Evolutionary conservation across 53 echinoderm and acorn worm species (phyloP), one percentile per base, ranked within the genome.

Genomic region (Antedon mediterranea): DNA sequence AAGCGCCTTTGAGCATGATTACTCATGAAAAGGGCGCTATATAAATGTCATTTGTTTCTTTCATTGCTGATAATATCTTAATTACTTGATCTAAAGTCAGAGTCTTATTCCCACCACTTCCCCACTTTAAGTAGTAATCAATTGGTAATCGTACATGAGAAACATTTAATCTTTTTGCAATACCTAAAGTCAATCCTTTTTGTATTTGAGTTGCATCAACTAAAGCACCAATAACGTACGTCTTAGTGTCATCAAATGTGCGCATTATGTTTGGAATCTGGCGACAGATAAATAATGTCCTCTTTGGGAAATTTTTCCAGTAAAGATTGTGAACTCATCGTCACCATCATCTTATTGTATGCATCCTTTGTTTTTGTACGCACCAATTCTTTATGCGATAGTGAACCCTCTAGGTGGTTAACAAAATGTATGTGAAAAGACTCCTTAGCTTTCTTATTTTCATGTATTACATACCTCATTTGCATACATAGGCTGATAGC

Each of bases 221-320:
- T 20, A 98, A 78, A 30, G 86, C 98, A 26, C 98, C 98, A 5
- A 98, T 71, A 27, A 98, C 79, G 57, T 98, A 90, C 3, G 90
- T 86, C 75, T 88, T 90, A 74, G 84, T 84, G 0, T 76, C 77
- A 71, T 98, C 86, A 72, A 75, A 93, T 2, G 84, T 43, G 78
- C 76, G 72, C 76, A 98, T 30, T 37, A 93, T 80, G 43, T 98
- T 98, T 43, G 88, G 82, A 98, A 30, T 98, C 98, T 23, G 98
- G 84, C 34, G 88, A 88, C 71, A 98, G 78, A 73, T 93, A 98
- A 30, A 98, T 77, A 0, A 98, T 34, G n/a, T 98, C 75, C 28
- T 93, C 79, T 14, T 71, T 76, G 2, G 92, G 90, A 34, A 92
- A 98, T 43, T 81, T 71, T 8, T 98, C 98, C 11, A 88, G 43